A percentile compares a stretch with the other conserved stretches of the same genome.
phyloP scores from a whole-genome alignment of 2,888 invertebrate species.

The Drosophila acutilabella region DNA sequence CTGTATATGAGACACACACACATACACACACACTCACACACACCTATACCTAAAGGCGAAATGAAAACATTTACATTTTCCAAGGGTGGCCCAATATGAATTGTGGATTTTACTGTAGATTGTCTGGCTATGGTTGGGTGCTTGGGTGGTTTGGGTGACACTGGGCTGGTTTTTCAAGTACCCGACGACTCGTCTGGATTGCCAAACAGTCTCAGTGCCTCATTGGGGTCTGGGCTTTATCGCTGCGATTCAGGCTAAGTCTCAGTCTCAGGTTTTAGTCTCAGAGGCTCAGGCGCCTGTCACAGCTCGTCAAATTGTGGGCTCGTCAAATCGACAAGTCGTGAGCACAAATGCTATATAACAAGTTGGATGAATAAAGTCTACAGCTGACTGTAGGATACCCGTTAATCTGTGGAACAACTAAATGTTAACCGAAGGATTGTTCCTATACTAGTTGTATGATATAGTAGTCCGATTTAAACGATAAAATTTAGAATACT shows the following conservation, averaged over 20 bases:
- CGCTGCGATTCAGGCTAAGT: slow-evolving; percentile 41
- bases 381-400: too few relatives aligned
- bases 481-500: too few relatives aligned
- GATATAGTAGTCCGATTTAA: too few relatives aligned
- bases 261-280: slow-evolving; percentile 20
- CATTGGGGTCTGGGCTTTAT: slow-evolving; percentile 38
- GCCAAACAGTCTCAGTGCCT: background rate
- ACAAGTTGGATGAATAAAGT: too few relatives aligned
- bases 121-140: slow-evolving; percentile 1
- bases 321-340: slow-evolving; percentile 32
- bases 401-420: too few relatives aligned
- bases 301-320: slow-evolving; percentile 23
- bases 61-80: slow-evolving; percentile 69
- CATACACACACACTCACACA: slow-evolving; percentile 15
- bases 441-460: too few relatives aligned
- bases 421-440: too few relatives aligned
- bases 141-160: background rate
- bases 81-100: slow-evolving; percentile 19
- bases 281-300: slow-evolving; percentile 9
- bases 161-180: slow-evolving; percentile 34
- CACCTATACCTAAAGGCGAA: slow-evolving; percentile 39
- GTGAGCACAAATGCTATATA: slow-evolving; percentile 56
- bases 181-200: slow-evolving; percentile 25
- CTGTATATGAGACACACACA: slow-evolving; percentile 53
- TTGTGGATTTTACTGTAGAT: slow-evolving; percentile 9